phyloP scores from a whole-genome alignment of 2,113 vertebrate genomes.

The Chauna torquata region DNA sequence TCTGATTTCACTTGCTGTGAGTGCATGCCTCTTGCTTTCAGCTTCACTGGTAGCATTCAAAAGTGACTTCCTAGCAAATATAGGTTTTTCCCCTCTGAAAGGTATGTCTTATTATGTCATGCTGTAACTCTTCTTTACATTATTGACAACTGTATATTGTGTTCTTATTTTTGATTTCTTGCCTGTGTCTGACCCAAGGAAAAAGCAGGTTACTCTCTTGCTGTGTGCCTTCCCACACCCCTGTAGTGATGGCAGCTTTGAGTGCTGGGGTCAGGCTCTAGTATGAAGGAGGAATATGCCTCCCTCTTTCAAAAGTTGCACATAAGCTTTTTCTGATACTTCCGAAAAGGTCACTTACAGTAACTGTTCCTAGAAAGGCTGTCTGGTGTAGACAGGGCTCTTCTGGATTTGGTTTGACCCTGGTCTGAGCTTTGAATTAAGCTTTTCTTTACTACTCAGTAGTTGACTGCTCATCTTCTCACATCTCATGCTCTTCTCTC shows the following conservation, averaged over 20 bases:
- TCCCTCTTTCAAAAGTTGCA: background rate
- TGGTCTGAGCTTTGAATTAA: background rate
- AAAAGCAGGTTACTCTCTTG: background rate
- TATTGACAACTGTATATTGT: background rate
- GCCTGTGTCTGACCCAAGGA: too few relatives aligned
- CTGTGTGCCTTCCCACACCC: background rate
- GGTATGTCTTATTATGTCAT: background rate
- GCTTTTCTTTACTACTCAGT: background rate
- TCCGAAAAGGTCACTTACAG: background rate
- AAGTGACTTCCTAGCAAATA: background rate
- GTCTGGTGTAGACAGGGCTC: background rate
- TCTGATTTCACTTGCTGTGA: background rate
- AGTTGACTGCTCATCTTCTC: background rate
- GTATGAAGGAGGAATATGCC: background rate
- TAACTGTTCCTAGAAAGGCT: background rate
- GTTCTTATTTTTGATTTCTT: background rate
- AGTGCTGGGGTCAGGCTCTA: background rate
- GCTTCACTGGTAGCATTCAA: background rate
- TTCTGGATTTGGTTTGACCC: background rate
- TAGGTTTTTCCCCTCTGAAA: background rate
- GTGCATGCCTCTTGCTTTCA: background rate
- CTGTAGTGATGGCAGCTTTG: background rate
- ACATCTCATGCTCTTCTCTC: background rate
- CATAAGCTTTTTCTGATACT: background rate
- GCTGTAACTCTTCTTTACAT: background rate